Evolutionary conservation across 2,888 invertebrate genomes (phyloP), one percentile per base, ranked within the genome.

Genomic region (Acanthococcus lagerstroemiae): DNA sequence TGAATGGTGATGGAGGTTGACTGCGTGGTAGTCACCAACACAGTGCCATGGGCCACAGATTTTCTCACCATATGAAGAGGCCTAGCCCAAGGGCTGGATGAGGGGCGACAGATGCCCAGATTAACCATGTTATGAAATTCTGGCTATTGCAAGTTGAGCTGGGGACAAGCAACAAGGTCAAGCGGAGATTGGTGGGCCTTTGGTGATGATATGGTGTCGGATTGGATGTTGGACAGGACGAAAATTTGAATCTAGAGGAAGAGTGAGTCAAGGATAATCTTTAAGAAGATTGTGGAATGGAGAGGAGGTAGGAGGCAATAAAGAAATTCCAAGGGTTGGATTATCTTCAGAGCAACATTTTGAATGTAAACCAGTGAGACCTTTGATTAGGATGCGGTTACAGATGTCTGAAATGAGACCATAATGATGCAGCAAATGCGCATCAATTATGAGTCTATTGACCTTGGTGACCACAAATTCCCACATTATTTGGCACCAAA

Each of bases 11-110:
- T 37, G 15, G n/a, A 1, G 63, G 67, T 77, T 78, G 0, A 76
- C 69, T 0, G 27, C 21, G 0, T 76, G 67, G 67, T 76, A 78
- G 69, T 72, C 75, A 4, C 76, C 77, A 65, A 76, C 74, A 0
- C 74, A 72, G 21, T 74, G 61, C 73, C 73, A 76, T 15, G 52
- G 57, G n/a, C n/a, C n/a, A n/a, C 56, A 55, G 69, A 61, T 56
- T 75, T 74, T 15, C 69, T 70, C 3, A 71, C 73, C 57, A 73
- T 44, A 58, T 73, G 72, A 0, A 73, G 70, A 12, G 73, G 72
- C 19, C 66, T 72, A 67, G 75, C 70, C 74, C 74, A 76, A 15
- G 72, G 70, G 46, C 74, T 74, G n/a, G 37, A 37, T 2, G 37
- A 37, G n/a, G 37, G 37, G 2, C 37, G 37, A 3, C 1, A 2